Evolutionary conservation across 2,113 vertebrate species (phyloP).

Genomic region (Condylura cristata): DNA sequence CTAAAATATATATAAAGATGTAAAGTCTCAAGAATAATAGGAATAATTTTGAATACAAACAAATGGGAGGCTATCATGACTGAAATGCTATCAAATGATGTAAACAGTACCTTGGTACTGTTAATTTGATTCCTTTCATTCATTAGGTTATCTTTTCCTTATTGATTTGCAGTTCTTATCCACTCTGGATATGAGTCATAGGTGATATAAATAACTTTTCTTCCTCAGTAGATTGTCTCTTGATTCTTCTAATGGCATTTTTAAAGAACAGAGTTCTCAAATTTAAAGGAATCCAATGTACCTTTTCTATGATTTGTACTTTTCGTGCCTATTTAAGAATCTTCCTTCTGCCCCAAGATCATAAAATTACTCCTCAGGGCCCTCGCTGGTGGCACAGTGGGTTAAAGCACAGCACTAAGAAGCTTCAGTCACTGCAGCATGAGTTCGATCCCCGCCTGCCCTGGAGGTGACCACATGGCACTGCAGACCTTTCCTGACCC

Average conservation of each 20-base stretch:
- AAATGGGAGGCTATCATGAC: too few species aligned
- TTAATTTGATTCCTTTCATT: background rate
- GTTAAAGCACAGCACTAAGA: too few species aligned
- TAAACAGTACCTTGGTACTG: background rate
- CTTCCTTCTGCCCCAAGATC: background rate
- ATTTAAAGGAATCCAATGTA: background rate
- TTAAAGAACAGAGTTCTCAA: background rate
- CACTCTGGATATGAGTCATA: background rate
- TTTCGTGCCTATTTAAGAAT: background rate
- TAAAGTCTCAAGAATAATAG: too few species aligned
- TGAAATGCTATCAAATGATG: too few species aligned
- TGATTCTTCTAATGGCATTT: background rate
- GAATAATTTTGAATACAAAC: too few species aligned
- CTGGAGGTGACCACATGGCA: too few species aligned
- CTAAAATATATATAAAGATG: too few species aligned
- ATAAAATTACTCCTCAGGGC: too few species aligned
- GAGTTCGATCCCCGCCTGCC: too few species aligned
- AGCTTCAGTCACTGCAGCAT: too few species aligned
- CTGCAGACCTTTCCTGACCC: too few species aligned
- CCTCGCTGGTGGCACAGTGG: too few species aligned
- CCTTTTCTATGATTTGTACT: background rate
- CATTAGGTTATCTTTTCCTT: background rate
- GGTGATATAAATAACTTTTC: background rate
- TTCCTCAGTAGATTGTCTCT: background rate
- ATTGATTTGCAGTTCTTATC: background rate